Conservation (phyloP, 2,797 vertebrate species). For the Gambelia wislizenii region DNA sequence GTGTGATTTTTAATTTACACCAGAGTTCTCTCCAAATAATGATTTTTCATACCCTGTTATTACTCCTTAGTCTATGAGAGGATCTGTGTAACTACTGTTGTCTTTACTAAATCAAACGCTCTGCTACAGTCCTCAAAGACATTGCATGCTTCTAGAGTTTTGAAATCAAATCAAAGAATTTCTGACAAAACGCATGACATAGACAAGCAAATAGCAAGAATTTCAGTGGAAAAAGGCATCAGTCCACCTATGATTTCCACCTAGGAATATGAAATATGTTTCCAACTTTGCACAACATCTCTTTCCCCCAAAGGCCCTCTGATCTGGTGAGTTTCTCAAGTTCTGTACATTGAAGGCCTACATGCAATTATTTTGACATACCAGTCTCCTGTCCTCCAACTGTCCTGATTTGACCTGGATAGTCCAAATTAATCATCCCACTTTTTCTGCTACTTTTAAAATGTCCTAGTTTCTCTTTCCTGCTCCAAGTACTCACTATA, state of each 20-base stretch:
- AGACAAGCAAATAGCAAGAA: not conserved
- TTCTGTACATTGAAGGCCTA: not conserved
- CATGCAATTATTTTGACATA: not conserved
- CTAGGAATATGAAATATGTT: not conserved
- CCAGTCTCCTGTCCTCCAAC: not conserved
- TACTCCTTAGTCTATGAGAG: constrained; percentile 73
- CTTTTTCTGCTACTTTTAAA: no score
- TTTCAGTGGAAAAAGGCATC: not conserved
- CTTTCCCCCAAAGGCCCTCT: not conserved
- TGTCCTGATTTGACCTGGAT: no score
- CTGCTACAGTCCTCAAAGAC: constrained; percentile 59
- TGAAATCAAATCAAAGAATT: not conserved
- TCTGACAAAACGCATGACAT: not conserved
- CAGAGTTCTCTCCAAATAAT: constrained; percentile 79
- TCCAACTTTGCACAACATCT: not conserved
- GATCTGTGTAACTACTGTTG: constrained; percentile 75
- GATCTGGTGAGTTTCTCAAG: not conserved
- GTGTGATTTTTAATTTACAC: constrained; percentile 86
- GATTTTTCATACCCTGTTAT: constrained; percentile 80
- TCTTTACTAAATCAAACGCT: constrained; percentile 71
- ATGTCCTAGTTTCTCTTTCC: no score
- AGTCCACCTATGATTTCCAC: not conserved
- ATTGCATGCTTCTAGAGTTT: constrained; percentile 64
- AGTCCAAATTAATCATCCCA: no score
- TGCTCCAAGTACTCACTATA: no score